Percentiles rank a stretch among this genome's conserved stretches.
Conservation (phyloP, 2,797 vertebrate genomes). For the Malurus leucopterus region DNA sequence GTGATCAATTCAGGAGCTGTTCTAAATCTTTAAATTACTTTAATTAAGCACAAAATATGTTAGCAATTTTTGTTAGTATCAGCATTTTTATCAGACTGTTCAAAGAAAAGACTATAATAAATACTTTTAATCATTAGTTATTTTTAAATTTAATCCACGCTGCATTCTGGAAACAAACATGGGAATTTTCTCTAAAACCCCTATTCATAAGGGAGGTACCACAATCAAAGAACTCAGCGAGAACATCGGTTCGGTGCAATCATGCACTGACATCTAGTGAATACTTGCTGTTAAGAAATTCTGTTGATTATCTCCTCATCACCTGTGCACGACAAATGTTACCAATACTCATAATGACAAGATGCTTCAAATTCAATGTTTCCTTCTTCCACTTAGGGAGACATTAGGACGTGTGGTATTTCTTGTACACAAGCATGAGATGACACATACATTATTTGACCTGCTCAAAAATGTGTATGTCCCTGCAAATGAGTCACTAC, state of each 20-base stretch:
- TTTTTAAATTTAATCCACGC: background rate
- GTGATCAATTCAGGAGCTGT: background rate
- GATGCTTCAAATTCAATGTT: background rate
- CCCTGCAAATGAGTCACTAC: background rate
- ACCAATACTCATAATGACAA: background rate
- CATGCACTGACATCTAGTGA: constrained; percentile 67
- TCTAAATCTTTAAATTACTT: background rate
- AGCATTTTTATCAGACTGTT: background rate
- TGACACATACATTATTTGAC: background rate
- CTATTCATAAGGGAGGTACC: background rate
- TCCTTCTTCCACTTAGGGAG: background rate
- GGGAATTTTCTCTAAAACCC: background rate
- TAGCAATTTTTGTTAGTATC: background rate
- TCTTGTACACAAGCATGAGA: background rate
- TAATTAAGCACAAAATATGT: background rate
- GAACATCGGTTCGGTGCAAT: background rate
- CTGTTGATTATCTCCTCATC: background rate
- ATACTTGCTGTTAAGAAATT: background rate
- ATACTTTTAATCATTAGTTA: background rate
- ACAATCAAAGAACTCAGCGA: background rate
- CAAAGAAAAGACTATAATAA: background rate
- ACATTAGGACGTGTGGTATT: background rate
- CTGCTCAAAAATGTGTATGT: accelerated
- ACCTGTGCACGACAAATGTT: background rate
- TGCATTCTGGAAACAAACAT: background rate